Conservation (phyloP, 2,113 vertebrate species). For the Brachionichthys hirsutus region DNA sequence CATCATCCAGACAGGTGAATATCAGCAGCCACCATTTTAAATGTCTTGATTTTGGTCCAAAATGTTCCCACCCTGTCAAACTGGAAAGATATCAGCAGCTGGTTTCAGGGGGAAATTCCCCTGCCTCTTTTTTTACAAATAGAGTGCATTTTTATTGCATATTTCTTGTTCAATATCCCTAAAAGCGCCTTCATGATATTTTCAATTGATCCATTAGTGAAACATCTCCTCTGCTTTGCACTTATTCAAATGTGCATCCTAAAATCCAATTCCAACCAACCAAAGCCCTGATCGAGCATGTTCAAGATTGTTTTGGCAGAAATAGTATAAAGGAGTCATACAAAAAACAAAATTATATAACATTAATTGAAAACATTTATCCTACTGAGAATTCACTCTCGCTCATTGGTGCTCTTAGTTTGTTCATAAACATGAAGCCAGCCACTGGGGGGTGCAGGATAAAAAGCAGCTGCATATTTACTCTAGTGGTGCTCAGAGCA, state of each 20-base stretch:
- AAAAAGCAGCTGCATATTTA: constrained; percentile 40
- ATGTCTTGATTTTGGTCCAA: constrained; percentile 19
- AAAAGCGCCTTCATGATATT: constrained; percentile 32
- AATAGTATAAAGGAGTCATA: not conserved
- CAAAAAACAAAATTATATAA: constrained; percentile 5
- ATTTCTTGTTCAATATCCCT: constrained; percentile 21
- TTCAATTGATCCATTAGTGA: constrained; percentile 45
- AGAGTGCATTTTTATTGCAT: constrained; percentile 40
- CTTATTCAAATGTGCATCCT: constrained; percentile 7
- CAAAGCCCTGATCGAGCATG: constrained; percentile 8
- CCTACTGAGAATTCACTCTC: constrained; percentile 8
- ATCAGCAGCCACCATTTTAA: constrained; percentile 14
- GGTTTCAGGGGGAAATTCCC: constrained; percentile 28
- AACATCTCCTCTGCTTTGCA: constrained; percentile 17
- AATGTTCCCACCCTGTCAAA: constrained; percentile 23
- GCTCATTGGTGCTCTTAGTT: constrained; percentile 2
- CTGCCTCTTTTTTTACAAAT: constrained; percentile 13
- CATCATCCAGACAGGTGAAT: not conserved
- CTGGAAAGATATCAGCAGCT: constrained; percentile 31
- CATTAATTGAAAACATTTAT: constrained; percentile 26
- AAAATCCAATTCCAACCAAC: constrained; percentile 28
- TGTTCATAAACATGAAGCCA: constrained; percentile 36
- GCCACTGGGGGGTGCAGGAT: constrained; percentile 33
- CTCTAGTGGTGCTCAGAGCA: constrained; percentile 33
- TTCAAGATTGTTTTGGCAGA: constrained; percentile 14